A percentile compares a stretch with the other conserved stretches of the same genome.
Evolutionary conservation across 2,113 vertebrate genomes (phyloP).

Genomic region (Steatornis caripensis): DNA sequence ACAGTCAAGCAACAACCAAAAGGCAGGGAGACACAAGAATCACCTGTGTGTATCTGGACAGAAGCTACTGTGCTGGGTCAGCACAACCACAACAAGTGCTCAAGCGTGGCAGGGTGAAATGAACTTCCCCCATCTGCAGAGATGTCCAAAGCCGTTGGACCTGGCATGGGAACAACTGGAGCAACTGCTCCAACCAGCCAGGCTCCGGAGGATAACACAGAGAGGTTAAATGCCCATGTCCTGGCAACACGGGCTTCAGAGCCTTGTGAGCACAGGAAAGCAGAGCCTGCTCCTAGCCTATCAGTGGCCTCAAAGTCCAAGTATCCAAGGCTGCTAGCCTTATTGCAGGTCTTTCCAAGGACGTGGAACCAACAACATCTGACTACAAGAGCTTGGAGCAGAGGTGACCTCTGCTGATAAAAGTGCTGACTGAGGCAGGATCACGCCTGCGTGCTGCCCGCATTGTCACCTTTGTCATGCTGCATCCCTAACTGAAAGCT

Average conservation of each 20-base stretch:
- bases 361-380: not conserved
- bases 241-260: not conserved
- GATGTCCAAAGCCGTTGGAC: not conserved
- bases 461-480: slow-evolving; percentile 16
- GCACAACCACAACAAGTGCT: not conserved
- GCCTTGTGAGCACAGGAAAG: not conserved
- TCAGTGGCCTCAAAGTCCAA: not conserved
- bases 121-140: rapidly evolving
- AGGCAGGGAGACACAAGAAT: not conserved
- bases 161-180: not conserved
- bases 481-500: not conserved
- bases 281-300: not conserved
- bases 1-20: not conserved
- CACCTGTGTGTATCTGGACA: not conserved
- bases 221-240: not conserved
- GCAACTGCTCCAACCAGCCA: not conserved
- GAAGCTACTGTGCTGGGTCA: not conserved
- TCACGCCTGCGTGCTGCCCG: not conserved
- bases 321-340: not conserved
- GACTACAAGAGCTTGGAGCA: not conserved
- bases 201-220: rapidly evolving
- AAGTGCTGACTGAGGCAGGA: slow-evolving; percentile 46
- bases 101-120: rapidly evolving
- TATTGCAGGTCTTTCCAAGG: not conserved
- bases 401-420: not conserved